Percentiles rank a stretch among this genome's conserved stretches.
phyloP scores from a whole-genome alignment of 2,113 vertebrate genomes.

The Coreoperca whiteheadi region DNA sequence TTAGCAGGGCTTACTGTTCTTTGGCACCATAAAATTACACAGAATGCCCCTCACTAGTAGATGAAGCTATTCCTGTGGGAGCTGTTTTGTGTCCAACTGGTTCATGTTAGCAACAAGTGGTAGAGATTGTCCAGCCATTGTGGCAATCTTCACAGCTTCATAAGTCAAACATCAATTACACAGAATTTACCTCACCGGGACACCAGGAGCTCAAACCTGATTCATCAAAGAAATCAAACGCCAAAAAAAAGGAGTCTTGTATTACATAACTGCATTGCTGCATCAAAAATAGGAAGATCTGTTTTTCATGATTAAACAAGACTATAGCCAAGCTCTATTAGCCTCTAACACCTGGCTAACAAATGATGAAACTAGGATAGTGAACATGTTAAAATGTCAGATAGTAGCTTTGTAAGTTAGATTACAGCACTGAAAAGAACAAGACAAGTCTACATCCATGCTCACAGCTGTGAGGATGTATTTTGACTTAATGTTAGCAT shows the following conservation, averaged over 20 bases:
- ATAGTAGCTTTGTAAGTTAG: no score
- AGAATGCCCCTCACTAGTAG: constrained; percentile 6
- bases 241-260: background rate
- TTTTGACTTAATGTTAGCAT: background rate
- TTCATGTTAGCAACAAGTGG: constrained; percentile 29
- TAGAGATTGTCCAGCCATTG: constrained; percentile 18
- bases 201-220: background rate
- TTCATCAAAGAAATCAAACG: background rate
- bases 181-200: background rate
- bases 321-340: no score
- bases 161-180: constrained; percentile 21
- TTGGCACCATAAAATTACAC: constrained; percentile 37
- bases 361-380: background rate
- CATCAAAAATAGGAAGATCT: background rate
- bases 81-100: constrained; percentile 27
- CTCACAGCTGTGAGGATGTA: background rate
- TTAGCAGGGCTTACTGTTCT: constrained; percentile 25
- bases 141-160: constrained; percentile 10
- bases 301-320: no score
- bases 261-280: no score
- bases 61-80: constrained; percentile 18
- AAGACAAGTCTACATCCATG: no score
- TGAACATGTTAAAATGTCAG: background rate
- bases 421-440: no score
- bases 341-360: background rate